Evolutionary conservation across 2,113 vertebrate genomes (phyloP).

Genomic region (Sakesphorus luctuosus): DNA sequence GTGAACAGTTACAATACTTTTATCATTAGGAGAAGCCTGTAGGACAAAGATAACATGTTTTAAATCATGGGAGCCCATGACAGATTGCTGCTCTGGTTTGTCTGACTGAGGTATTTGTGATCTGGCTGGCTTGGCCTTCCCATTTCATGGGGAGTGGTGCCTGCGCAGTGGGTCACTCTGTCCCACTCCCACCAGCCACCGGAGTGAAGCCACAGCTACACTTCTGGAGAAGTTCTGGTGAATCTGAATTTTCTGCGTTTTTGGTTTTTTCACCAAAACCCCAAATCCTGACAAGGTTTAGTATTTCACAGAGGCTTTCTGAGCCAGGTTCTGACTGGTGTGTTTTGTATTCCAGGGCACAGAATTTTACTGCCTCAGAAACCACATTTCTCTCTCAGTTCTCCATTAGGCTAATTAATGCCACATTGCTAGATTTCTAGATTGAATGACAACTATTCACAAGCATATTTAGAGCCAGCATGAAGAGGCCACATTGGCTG

Average conservation of each 20-base stretch:
- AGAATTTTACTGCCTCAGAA: slow-evolving; percentile 28
- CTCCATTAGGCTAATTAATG: slow-evolving; percentile 17
- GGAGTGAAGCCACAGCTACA: neutral
- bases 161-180: rapidly evolving
- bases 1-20: neutral
- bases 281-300: neutral
- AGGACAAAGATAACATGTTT: neutral
- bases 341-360: neutral
- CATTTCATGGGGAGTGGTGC: neutral
- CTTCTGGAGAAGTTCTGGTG: neutral
- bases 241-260: neutral
- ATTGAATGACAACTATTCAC: slow-evolving; percentile 27
- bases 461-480: neutral
- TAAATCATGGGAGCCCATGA: neutral
- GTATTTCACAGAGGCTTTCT: neutral
- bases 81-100: neutral
- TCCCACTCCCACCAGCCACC: neutral
- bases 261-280: neutral
- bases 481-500: neutral
- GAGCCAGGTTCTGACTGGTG: rapidly evolving
- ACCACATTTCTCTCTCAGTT: slow-evolving; percentile 20
- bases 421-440: neutral
- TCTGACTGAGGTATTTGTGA: neutral
- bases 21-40: neutral
- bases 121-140: too few relatives aligned